Percentiles rank a stretch among this genome's conserved stretches.
Evolutionary conservation across 2,888 invertebrate species (phyloP).

Genomic region (Oeneis ivallda): DNA sequence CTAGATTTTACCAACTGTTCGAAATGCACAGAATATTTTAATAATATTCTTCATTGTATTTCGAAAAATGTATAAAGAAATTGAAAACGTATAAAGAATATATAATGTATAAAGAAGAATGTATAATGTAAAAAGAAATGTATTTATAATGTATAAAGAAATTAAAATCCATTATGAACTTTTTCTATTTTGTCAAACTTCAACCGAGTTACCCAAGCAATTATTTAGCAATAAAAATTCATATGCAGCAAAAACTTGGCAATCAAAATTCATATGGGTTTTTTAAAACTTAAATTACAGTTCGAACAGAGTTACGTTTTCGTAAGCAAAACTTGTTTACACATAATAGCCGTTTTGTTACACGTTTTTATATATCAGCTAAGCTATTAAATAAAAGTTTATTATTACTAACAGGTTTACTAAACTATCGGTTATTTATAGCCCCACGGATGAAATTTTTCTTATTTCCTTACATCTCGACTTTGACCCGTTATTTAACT

Average conservation of each 20-base stretch:
- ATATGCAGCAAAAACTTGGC: background rate
- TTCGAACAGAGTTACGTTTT: background rate
- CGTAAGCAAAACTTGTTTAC: constrained; percentile 3
- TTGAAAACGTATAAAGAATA: too few species aligned
- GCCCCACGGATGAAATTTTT: background rate
- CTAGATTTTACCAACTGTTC: too few species aligned
- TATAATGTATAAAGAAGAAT: too few species aligned
- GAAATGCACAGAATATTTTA: too few species aligned
- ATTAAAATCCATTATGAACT: background rate
- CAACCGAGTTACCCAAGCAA: background rate
- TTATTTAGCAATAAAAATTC: constrained; percentile 1
- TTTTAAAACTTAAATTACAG: constrained; percentile 2
- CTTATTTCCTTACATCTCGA: background rate
- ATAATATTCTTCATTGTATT: too few species aligned
- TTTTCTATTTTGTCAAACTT: background rate
- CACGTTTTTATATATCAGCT: constrained; percentile 7
- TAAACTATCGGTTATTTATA: constrained; percentile 5
- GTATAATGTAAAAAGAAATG: too few species aligned
- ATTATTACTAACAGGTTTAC: constrained; percentile 8
- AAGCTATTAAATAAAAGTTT: background rate
- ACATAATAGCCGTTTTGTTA: constrained; percentile 2
- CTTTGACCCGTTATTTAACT: background rate
- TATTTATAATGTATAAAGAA: too few species aligned
- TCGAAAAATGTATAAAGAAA: too few species aligned
- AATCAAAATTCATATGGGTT: constrained; percentile 3